phyloP scores from a whole-genome alignment of 2,888 invertebrate species.

The Plagodis dolabraria region DNA sequence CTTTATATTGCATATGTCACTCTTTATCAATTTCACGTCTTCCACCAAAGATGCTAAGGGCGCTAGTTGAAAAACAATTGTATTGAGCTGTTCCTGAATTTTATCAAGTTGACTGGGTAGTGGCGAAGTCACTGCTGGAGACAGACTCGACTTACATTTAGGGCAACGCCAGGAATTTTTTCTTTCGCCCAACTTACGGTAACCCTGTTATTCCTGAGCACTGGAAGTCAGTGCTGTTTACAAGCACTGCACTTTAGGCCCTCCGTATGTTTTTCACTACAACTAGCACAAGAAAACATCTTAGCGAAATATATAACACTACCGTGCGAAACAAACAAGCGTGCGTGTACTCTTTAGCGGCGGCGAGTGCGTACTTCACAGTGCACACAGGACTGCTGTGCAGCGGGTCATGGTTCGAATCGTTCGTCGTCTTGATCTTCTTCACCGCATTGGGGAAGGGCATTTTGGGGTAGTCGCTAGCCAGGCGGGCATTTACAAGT shows the following conservation, averaged over 20 bases:
- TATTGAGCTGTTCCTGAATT: constrained; percentile 25
- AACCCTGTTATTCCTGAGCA: constrained; percentile 31
- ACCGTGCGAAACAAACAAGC: background rate
- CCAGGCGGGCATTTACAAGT: too few relatives aligned
- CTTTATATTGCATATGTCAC: constrained; percentile 15
- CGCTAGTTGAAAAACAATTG: constrained; percentile 19
- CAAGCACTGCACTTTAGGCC: constrained; percentile 26
- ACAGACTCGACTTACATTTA: constrained; percentile 23
- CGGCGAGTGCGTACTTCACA: background rate
- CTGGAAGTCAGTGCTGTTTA: constrained; percentile 22
- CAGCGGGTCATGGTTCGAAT: too few relatives aligned
- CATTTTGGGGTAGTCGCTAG: too few relatives aligned
- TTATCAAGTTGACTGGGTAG: constrained; percentile 13
- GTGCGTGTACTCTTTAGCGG: background rate
- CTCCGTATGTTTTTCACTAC: constrained; percentile 25
- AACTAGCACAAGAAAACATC: constrained; percentile 28
- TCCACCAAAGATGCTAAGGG: constrained; percentile 27
- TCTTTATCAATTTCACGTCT: constrained; percentile 31
- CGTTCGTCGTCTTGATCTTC: too few relatives aligned
- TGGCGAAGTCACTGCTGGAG: constrained; percentile 16
- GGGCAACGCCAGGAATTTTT: constrained; percentile 27
- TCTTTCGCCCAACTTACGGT: constrained; percentile 28
- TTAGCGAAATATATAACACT: background rate
- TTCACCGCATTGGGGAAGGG: too few relatives aligned
- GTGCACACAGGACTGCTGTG: too few relatives aligned